Evolutionary conservation across 2,888 invertebrate species (phyloP).

Genomic region (Drosophila acutilabella): DNA sequence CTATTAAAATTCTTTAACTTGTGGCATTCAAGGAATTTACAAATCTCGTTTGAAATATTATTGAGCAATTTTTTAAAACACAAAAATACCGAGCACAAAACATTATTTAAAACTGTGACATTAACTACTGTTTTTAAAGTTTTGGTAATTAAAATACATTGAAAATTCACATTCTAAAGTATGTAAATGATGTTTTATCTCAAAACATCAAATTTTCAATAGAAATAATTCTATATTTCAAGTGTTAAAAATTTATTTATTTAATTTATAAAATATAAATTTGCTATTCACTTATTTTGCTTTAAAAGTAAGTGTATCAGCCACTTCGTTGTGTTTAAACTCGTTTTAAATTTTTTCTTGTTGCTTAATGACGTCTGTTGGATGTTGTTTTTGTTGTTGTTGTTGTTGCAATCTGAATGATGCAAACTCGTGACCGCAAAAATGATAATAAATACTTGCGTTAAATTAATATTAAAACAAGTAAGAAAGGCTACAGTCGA

Average conservation of each 20-base stretch:
- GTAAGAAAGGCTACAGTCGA: too few species aligned
- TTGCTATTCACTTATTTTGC: too few species aligned
- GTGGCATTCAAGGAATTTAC: background rate
- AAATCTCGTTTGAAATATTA: background rate
- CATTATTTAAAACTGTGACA: too few species aligned
- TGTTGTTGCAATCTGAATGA: constrained; percentile 26
- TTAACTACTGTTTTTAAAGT: too few species aligned
- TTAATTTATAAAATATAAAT: too few species aligned
- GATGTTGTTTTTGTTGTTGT: constrained; percentile 22
- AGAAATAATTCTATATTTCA: too few species aligned
- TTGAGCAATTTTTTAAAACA: background rate
- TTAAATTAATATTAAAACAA: constrained; percentile 6
- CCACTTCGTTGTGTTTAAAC: constrained; percentile 2
- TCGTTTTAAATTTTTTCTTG: constrained; percentile 12
- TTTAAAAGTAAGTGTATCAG: constrained; percentile 20
- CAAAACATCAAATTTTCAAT: too few species aligned
- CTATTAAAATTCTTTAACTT: background rate
- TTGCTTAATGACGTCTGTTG: constrained; percentile 55
- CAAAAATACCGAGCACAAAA: background rate
- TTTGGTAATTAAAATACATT: too few species aligned
- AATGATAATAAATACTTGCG: constrained; percentile 26
- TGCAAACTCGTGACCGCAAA: constrained; percentile 49
- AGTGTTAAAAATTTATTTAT: too few species aligned
- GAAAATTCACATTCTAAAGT: too few species aligned
- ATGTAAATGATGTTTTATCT: too few species aligned